These are phyloP conservation scores for Palythoa grandis DNA, from an alignment of 92 coral and sea anemone species.

Conservation along the genomic window DNA sequence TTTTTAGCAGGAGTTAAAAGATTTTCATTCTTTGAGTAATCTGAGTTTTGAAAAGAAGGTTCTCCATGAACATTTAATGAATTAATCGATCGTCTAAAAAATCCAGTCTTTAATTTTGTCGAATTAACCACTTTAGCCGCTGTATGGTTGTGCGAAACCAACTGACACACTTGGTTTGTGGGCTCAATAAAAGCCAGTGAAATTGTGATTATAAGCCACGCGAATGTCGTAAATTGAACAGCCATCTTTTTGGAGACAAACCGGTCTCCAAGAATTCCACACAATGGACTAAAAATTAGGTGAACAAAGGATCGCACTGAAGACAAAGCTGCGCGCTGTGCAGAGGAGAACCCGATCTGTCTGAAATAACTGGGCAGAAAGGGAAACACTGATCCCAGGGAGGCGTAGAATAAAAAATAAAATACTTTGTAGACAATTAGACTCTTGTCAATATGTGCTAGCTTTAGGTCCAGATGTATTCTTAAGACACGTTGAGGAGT, in stretches of 20 bases:
- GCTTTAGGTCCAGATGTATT: constrained; percentile 34
- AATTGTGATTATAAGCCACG: constrained; percentile 91
- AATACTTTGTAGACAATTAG: constrained; percentile 83
- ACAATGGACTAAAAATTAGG: constrained; percentile 80
- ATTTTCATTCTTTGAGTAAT: constrained; percentile 7
- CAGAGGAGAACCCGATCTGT: constrained; percentile 92
- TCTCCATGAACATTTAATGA: constrained; percentile 11
- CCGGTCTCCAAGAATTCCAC: constrained; percentile 90
- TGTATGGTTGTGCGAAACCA: constrained; percentile 73
- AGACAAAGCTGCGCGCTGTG: constrained; percentile 71
- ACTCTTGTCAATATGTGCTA: constrained; percentile 71
- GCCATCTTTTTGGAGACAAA: constrained; percentile 79
- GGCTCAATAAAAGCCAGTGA: constrained; percentile 97
- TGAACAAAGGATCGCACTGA: constrained; percentile 83
- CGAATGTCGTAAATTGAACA: constrained; percentile 82
- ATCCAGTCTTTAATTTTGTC: constrained; percentile 89
- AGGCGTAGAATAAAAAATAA: constrained; percentile 83
- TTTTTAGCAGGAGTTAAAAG: constrained; percentile 23
- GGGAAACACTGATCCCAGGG: constrained; percentile 89
- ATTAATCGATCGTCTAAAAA: constrained; percentile 76
- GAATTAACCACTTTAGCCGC: constrained; percentile 76
- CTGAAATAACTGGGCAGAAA: constrained; percentile 82
- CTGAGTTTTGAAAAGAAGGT: constrained; percentile 19
- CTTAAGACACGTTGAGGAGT: constrained; percentile 28
- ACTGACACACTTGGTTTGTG: constrained; percentile 88